Evolutionary conservation across 2,797 vertebrate genomes (phyloP), one percentile per base, ranked within the genome.

Genomic region (Pristis pectinata): DNA sequence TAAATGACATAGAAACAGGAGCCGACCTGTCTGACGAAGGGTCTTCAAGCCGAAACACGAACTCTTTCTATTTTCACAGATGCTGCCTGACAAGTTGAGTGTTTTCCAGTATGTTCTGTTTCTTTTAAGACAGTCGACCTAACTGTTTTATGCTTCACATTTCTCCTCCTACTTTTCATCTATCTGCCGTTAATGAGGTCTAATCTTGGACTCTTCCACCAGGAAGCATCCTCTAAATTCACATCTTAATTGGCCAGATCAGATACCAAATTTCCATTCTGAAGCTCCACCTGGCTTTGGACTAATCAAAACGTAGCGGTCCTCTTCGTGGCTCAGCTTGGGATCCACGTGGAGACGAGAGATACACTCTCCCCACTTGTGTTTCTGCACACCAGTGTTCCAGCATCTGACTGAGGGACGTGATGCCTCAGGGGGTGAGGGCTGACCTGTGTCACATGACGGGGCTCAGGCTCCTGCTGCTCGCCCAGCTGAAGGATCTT

Each of bases 381-480:
- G 15, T 11, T 19, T 67, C 64, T 67, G 64, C 64, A 67, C 19
- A 19, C 19, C 49, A 64, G 6, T 64, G 61, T 64, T 64, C 10
- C 61, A 17, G 10, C 10, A 17, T 64, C 61, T 64, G 19, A 67
- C 19, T 13, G 64, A 67, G 19, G 64, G 64, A 67, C 3, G 64
- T 64, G 0, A 19, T 67, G 34, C 30, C 7, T 34, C 17, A 9
- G 5, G 53, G 17, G 30, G 5, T 9, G 72, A 76, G 67, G 49
- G 44, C 96, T 96, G 95, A 99, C 98, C 99, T 98, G 98, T 61
- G 98, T 98, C 96, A 97, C 97, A 94, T 97, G 95, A 97, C 96
- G 97, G 97, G 95, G 97, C 95, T 98, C 98, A 0, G 97, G 97
- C 96, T 98, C 98, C 94, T 98, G 96, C 95, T 98, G 98, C 96